phyloP scores from a whole-genome alignment of 2,797 vertebrate species.

The Enteromius anoplus region DNA sequence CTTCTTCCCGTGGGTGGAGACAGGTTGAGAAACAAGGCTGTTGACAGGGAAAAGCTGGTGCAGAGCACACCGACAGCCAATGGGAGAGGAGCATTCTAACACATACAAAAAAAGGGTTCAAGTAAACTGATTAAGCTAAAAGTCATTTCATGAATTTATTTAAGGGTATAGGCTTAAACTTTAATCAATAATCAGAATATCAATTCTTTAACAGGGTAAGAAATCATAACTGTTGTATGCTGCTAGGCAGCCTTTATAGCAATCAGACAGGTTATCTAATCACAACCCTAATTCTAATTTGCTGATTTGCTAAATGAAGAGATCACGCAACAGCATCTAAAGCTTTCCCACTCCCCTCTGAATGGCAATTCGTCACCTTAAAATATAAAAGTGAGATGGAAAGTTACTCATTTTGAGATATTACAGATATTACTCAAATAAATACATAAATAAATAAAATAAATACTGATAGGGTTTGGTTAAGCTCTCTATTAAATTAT shows the following conservation, averaged over 20 bases:
- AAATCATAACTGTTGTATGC: slow-evolving; percentile 40
- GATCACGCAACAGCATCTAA: background rate
- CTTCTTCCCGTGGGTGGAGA: slow-evolving; percentile 81
- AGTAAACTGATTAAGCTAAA: slow-evolving; percentile 39
- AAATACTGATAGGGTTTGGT: slow-evolving; percentile 32
- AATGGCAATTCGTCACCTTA: background rate
- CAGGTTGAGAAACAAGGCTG: slow-evolving; percentile 78
- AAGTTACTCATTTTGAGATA: background rate
- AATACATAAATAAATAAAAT: background rate
- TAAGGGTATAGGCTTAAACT: background rate
- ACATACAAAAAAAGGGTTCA: slow-evolving; percentile 18
- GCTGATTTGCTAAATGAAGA: slow-evolving; percentile 2
- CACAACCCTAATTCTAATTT: slow-evolving; percentile 4
- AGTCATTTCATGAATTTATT: slow-evolving; percentile 38
- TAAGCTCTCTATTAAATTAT: slow-evolving; percentile 40
- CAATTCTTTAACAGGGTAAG: slow-evolving; percentile 27
- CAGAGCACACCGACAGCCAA: slow-evolving; percentile 49
- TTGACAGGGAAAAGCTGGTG: slow-evolving; percentile 68
- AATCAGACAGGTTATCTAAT: slow-evolving; percentile 17
- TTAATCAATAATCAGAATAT: slow-evolving; percentile 37
- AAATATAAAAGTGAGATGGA: slow-evolving; percentile 2
- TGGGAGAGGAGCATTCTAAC: slow-evolving; percentile 23
- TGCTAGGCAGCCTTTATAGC: slow-evolving; percentile 50
- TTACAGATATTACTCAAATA: background rate
- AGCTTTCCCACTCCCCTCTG: background rate